Evolutionary conservation across 2,113 vertebrate genomes (phyloP).

Genomic region (Ctenomys sociabilis): DNA sequence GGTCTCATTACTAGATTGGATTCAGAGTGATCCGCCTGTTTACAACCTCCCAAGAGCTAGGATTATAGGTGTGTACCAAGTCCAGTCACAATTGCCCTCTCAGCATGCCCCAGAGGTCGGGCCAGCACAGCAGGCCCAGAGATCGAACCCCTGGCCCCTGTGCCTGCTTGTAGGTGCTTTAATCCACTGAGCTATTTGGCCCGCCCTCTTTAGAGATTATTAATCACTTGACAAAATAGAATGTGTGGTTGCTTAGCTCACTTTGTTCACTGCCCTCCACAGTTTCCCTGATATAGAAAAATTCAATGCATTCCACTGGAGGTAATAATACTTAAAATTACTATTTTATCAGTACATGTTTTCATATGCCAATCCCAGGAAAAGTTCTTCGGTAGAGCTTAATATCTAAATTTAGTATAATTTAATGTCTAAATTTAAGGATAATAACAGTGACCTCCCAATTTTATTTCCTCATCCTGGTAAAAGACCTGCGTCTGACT

Average conservation of each 20-base stretch:
- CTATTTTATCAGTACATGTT: background rate
- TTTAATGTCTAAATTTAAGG: background rate
- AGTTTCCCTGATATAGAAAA: background rate
- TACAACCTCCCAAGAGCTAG: too few relatives aligned
- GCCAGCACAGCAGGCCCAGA: too few relatives aligned
- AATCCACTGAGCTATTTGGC: too few relatives aligned
- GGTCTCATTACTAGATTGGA: too few relatives aligned
- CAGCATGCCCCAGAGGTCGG: too few relatives aligned
- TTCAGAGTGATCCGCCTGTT: too few relatives aligned
- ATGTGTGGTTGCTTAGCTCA: constrained; percentile 47
- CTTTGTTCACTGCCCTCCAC: background rate
- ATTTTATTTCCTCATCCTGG: constrained; percentile 31
- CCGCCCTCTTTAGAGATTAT: background rate
- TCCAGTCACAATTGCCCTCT: too few relatives aligned
- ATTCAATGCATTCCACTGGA: background rate
- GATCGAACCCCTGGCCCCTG: too few relatives aligned
- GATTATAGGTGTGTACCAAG: too few relatives aligned
- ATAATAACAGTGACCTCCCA: background rate
- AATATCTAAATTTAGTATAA: background rate
- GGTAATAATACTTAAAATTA: background rate
- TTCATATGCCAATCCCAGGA: background rate
- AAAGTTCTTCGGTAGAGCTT: constrained; percentile 43
- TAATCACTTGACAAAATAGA: constrained; percentile 39
- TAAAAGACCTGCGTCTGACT: background rate
- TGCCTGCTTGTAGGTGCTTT: too few relatives aligned